These are phyloP conservation scores for Chalcis sispes DNA, from an alignment of 2,888 invertebrate species.

Conservation along the genomic window DNA sequence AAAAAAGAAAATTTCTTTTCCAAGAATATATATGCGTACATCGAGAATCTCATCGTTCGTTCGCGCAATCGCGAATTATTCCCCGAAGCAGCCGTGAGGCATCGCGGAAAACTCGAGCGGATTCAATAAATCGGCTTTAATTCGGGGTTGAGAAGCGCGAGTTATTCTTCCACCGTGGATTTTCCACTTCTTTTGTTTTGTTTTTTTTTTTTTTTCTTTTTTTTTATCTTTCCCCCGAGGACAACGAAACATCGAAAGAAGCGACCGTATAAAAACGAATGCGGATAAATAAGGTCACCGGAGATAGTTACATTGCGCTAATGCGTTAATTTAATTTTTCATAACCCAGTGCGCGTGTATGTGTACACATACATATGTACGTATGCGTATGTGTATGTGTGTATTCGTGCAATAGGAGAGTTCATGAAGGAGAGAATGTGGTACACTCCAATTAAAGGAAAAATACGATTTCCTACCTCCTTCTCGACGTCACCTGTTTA, in stretches of 20 bases:
- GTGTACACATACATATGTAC: not conserved
- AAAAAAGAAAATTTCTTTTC: too few relatives aligned
- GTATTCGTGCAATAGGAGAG: too few relatives aligned
- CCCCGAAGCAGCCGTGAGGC: not conserved
- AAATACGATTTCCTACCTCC: not conserved
- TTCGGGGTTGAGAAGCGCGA: too few relatives aligned
- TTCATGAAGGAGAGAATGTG: too few relatives aligned
- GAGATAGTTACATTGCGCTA: not conserved
- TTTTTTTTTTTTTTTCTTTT: too few relatives aligned
- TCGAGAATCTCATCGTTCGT: too few relatives aligned
- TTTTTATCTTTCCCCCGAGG: too few relatives aligned
- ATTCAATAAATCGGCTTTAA: conserved; percentile 6
- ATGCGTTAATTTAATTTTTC: conserved; percentile 15
- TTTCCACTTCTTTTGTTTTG: too few relatives aligned
- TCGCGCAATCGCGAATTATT: too few relatives aligned
- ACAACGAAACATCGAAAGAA: not conserved
- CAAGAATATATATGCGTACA: too few relatives aligned
- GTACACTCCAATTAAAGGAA: conserved; percentile 18
- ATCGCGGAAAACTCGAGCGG: not conserved
- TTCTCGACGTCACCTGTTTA: not conserved
- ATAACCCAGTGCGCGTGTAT: not conserved
- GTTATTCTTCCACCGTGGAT: too few relatives aligned
- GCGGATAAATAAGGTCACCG: not conserved
- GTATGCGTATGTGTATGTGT: too few relatives aligned
- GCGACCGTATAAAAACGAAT: not conserved